Conservation (phyloP, 64 coral and sea anemone genomes). For the Montipora sp. region DNA sequence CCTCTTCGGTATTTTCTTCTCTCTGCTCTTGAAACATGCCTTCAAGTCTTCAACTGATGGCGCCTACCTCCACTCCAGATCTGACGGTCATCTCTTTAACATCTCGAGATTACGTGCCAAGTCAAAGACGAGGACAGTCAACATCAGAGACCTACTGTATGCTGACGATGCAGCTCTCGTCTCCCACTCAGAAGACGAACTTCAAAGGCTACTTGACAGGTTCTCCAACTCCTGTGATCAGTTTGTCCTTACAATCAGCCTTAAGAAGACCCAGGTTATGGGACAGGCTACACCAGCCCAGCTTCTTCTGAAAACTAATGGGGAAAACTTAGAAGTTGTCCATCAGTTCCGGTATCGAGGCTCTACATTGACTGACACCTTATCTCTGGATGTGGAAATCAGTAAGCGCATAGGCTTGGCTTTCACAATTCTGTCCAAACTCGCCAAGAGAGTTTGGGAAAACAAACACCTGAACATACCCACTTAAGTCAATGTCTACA, state of each 20-base stretch:
- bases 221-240: background rate
- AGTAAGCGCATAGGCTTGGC: too few species aligned
- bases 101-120: slow-evolving; percentile 4
- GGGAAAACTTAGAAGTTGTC: background rate
- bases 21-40: too few species aligned
- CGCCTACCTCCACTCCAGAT: background rate
- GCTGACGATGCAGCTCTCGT: too few species aligned
- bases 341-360: slow-evolving; percentile 6
- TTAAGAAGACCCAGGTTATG: slow-evolving; percentile 28
- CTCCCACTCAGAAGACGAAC: too few species aligned
- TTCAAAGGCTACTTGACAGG: background rate
- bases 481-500: too few species aligned
- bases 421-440: too few species aligned
- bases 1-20: too few species aligned
- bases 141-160: background rate
- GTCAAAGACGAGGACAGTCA: background rate
- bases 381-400: slow-evolving; percentile 23
- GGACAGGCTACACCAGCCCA: background rate
- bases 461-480: too few species aligned
- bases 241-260: background rate
- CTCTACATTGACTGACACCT: slow-evolving; percentile 5
- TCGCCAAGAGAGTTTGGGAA: too few species aligned
- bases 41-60: too few species aligned
- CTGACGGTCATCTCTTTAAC: slow-evolving; percentile 25
- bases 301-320: background rate